Base-by-base conservation (phyloP, 1,140 invertebrate species). In the Leptopilina boulardi region DNA sequence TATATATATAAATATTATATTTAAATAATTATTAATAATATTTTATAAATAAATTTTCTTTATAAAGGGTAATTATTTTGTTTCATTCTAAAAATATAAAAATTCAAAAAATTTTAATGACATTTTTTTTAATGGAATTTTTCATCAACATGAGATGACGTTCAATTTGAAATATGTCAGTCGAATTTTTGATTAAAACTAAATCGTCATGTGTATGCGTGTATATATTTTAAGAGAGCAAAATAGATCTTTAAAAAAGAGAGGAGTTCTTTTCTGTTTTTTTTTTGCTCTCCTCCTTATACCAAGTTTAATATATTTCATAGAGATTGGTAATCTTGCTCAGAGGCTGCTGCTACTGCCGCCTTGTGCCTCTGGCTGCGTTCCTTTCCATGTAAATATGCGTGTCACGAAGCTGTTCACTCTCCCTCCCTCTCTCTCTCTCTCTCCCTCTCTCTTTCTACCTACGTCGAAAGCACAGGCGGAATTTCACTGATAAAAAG, bases 351-450 rank as follows among this genome's bases (percentile, higher is more conserved):
- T n/a, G n/a, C n/a, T n/a, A n/a, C n/a, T n/a, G 34, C 59, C 30
- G 59, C 59, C n/a, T 15, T 51, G n/a, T 51, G 66, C 38, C 79
- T 44, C 75, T 71, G 75, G 76, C 71, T 75, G 73, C 47, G 59
- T 82, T 77, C 79, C 77, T 82, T 79, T 74, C 13, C 74, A 82
- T 82, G 79, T 77, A 82, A 82, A 66, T 82, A 82, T 82, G 80
- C 80, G 77, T 76, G 77, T 82, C 80, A 82, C 80, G 80, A 76
- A 77, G 77, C 79, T 82, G 76, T 82, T 82, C 80, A 73, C 70
- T 79, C 80, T 51, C n/a, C n/a, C n/a, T n/a, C n/a, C n/a, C n/a
- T n/a, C n/a, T n/a, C n/a, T n/a, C n/a, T n/a, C n/a, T n/a, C n/a
- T n/a, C n/a, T n/a, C n/a, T n/a, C n/a, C n/a, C n/a, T n/a, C n/a